phyloP scores from a whole-genome alignment of 2,888 invertebrate species.

The Mimachlamys varia region DNA sequence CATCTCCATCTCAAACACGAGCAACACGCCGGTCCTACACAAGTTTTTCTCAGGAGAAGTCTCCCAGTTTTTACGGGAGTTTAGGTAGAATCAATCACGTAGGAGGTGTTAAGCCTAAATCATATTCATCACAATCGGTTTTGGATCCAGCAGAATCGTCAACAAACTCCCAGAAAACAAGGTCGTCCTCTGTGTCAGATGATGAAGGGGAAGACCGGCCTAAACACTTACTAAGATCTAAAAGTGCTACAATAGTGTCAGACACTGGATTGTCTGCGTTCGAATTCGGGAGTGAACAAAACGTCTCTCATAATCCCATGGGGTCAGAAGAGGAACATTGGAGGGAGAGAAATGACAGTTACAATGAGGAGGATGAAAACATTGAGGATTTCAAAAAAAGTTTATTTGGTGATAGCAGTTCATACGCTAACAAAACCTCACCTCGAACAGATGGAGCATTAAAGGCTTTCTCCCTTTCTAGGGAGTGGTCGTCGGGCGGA shows the following conservation, averaged over 20 bases:
- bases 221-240: background rate
- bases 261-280: background rate
- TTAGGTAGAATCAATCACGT: background rate
- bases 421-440: background rate
- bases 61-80: constrained; percentile 6
- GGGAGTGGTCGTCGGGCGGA: background rate
- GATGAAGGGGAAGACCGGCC: background rate
- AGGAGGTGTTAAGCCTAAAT: background rate
- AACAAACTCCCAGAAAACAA: background rate
- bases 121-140: background rate
- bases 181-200: background rate
- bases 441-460: background rate
- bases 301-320: background rate
- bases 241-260: background rate
- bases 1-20: background rate
- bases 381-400: constrained; percentile 2
- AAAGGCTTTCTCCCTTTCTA: background rate
- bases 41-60: background rate
- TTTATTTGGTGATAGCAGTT: background rate
- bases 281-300: background rate
- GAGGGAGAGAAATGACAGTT: background rate
- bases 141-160: background rate
- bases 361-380: background rate
- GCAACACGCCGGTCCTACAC: background rate
- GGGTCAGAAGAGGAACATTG: background rate